Base-by-base conservation (phyloP, 2,113 vertebrate genomes). In the Cyanoramphus novaezelandiae region DNA sequence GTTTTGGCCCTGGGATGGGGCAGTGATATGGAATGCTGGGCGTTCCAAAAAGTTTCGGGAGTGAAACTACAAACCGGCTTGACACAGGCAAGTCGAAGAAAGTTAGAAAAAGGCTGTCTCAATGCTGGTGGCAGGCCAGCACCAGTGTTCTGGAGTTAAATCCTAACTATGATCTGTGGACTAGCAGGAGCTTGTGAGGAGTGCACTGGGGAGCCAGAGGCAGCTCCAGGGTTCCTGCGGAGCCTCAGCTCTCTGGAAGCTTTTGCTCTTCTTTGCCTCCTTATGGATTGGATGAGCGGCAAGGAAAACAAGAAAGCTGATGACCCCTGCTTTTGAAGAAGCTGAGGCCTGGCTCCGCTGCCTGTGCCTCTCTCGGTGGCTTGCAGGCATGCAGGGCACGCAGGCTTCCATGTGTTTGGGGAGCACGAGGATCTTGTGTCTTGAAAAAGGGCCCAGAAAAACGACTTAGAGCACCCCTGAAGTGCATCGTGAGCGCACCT, bases 221-320 rank as follows among this genome's bases (percentile, higher is more conserved):
- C 33, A 60, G 71, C 19, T 37, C 7, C 0, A 2, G 37, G 28
- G 37, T 31, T 35, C 0, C 6, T 23, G 62, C 0, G 0, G 29
- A 41, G 70, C 49, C 55, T 46, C 0, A 3, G 37, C 29, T 39
- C 68, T 62, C 25, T 9, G 2, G 1, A 9, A n/a, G 55, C 7
- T 52, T 8, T 57, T 37, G 33, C 11, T 10, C 1, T 21, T 43
- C 28, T 59, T 59, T 59, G 33, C 44, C 27, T 80, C 33, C 59
- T 0, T 0, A 18, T 2, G 2, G 44, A 11, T 3, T 21, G 41
- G 8, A 17, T 0, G 0, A 62, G 33, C 3, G 11, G 25, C 2
- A 8, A 39, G 35, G 33, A 62, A 69, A 46, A 18, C 2, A 25
- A 43, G 59, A 46, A 62, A 47, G 9, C 11, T 24, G 60, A 20